phyloP scores from a whole-genome alignment of 1,140 invertebrate genomes.

The Steinernema khuongi region DNA sequence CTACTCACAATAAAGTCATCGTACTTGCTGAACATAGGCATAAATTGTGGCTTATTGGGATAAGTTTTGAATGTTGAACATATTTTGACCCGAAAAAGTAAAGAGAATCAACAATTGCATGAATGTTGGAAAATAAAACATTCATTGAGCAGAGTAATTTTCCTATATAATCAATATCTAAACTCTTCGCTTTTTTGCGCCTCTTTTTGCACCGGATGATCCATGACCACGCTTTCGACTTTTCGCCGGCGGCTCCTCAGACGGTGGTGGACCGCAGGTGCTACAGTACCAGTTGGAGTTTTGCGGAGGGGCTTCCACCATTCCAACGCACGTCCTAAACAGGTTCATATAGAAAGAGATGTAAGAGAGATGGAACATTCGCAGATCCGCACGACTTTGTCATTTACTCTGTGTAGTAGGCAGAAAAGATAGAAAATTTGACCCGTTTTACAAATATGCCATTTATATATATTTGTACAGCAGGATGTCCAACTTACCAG shows the following conservation, averaged over 20 bases:
- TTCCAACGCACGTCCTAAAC: conserved; percentile 43
- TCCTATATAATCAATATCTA: background rate
- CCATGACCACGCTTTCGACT: background rate
- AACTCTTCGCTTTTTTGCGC: background rate
- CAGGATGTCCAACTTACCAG: conserved; percentile 36
- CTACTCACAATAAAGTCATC: too few species aligned
- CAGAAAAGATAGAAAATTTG: conserved; percentile 25
- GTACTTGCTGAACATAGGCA: too few species aligned
- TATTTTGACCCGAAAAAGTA: background rate
- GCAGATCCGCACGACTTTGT: conserved; percentile 5
- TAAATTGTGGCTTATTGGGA: too few species aligned
- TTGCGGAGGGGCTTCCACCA: conserved; percentile 42
- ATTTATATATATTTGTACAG: conserved; percentile 21
- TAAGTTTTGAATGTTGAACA: background rate
- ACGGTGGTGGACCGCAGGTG: conserved; percentile 23
- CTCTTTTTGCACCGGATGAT: background rate
- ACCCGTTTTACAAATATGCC: conserved; percentile 21
- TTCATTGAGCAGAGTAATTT: background rate
- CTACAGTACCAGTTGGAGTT: conserved; percentile 39
- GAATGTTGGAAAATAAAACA: background rate
- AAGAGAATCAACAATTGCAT: conserved; percentile 1
- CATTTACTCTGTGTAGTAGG: too few species aligned
- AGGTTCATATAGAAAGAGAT: conserved; percentile 13
- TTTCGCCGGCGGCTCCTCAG: background rate
- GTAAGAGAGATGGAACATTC: background rate